Conservation (phyloP, 2,113 vertebrate genomes). For the Pelusios castaneus region DNA sequence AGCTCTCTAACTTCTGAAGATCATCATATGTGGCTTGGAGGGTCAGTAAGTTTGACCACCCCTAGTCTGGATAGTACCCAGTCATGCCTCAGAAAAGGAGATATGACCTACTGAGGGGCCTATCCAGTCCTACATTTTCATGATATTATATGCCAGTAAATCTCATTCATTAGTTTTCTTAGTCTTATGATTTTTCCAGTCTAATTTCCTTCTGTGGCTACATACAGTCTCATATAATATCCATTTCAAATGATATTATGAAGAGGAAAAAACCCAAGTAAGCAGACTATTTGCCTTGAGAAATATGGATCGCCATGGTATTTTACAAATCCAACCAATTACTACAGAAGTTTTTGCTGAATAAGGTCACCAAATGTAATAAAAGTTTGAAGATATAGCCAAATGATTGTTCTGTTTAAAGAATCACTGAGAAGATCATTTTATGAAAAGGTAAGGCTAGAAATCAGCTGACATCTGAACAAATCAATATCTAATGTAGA, state of each 20-base stretch:
- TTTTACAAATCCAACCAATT: not conserved
- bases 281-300: not conserved
- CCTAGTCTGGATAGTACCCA: not conserved
- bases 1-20: no score
- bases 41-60: no score
- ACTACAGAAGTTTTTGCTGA: not conserved
- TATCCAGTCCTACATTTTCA: not conserved
- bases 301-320: accelerated
- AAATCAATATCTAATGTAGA: not conserved
- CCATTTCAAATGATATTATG: not conserved
- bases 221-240: not conserved
- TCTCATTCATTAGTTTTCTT: not conserved
- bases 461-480: not conserved
- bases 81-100: not conserved
- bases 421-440: not conserved
- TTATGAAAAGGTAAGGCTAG: not conserved
- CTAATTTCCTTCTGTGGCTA: not conserved
- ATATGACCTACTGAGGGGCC: not conserved
- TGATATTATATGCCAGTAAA: not conserved
- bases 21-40: no score
- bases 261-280: not conserved
- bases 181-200: not conserved
- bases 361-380: not conserved
- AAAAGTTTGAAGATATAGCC: not conserved
- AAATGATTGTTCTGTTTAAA: not conserved